Conservation (phyloP, 2,888 invertebrate species). For the Patella ulyssiponensis region DNA sequence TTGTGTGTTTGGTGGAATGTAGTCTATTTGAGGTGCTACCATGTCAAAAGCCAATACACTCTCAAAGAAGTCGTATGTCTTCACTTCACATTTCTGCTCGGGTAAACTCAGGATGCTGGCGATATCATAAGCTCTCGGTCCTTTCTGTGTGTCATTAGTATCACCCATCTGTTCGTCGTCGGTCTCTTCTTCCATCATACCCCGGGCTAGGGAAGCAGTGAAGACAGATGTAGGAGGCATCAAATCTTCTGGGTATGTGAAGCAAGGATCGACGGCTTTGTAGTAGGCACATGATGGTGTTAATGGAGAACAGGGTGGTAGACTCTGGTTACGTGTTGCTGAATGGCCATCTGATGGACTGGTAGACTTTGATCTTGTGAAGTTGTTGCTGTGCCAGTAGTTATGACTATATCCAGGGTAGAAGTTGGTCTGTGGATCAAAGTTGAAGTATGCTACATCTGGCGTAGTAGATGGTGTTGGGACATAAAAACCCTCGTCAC, state of each 20-base stretch:
- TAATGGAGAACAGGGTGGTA: not conserved
- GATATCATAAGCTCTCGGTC: not conserved
- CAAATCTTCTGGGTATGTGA: not conserved
- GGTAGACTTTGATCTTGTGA: too few relatives aligned
- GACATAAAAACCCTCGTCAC: not conserved
- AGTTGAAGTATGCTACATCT: not conserved
- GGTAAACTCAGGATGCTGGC: not conserved
- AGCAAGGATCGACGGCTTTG: not conserved
- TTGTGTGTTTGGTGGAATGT: too few relatives aligned
- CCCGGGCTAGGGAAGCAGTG: not conserved
- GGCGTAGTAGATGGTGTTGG: not conserved
- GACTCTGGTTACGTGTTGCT: not conserved
- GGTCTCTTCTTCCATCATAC: not conserved
- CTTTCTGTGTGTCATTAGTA: not conserved
- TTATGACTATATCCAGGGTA: too few relatives aligned
- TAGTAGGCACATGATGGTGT: conserved; percentile 4
- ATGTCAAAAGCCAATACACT: not conserved
- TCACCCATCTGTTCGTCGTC: not conserved
- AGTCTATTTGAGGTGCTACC: too few relatives aligned
- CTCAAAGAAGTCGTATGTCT: not conserved
- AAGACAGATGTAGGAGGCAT: not conserved
- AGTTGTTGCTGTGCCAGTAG: too few relatives aligned
- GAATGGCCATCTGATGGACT: not conserved
- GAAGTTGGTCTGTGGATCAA: not conserved
- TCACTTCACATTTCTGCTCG: not conserved